These are phyloP conservation scores for Crocuta crocuta DNA, from an alignment of 2,113 vertebrate species.

Conservation along the genomic window DNA sequence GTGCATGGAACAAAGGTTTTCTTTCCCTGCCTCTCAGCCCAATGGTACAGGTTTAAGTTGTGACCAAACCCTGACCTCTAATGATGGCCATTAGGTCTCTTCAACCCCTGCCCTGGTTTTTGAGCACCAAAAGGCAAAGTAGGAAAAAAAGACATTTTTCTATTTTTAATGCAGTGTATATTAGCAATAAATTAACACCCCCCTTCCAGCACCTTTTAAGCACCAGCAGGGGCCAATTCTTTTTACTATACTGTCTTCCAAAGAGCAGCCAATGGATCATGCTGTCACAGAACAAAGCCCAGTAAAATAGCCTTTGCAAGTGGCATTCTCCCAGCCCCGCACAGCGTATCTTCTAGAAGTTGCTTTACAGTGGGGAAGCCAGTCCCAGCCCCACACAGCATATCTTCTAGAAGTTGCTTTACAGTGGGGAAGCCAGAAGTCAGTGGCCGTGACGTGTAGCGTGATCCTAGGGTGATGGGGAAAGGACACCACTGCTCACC, in stretches of 20 bases:
- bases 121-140: slow-evolving; percentile 42
- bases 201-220: slow-evolving; percentile 70
- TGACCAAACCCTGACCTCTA: slow-evolving; percentile 66
- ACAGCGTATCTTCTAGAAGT: slow-evolving; percentile 1
- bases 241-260: slow-evolving; percentile 70
- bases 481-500: background rate
- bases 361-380: background rate
- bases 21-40: background rate
- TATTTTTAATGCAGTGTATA: slow-evolving; percentile 73
- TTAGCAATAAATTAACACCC: slow-evolving; percentile 77
- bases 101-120: background rate
- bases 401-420: slow-evolving; percentile 21
- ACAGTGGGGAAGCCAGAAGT: background rate
- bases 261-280: slow-evolving; percentile 67
- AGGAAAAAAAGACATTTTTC: slow-evolving; percentile 71
- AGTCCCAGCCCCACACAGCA: background rate
- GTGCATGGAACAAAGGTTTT: slow-evolving; percentile 55
- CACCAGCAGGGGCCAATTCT: slow-evolving; percentile 67
- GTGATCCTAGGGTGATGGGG: background rate
- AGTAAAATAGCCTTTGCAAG: background rate
- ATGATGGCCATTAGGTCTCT: background rate
- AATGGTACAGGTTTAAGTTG: background rate
- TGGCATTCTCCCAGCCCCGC: background rate
- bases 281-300: slow-evolving; percentile 37
- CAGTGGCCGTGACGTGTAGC: background rate